Conservation (phyloP, 2,113 vertebrate genomes). For the Phoxinus phoxinus region DNA sequence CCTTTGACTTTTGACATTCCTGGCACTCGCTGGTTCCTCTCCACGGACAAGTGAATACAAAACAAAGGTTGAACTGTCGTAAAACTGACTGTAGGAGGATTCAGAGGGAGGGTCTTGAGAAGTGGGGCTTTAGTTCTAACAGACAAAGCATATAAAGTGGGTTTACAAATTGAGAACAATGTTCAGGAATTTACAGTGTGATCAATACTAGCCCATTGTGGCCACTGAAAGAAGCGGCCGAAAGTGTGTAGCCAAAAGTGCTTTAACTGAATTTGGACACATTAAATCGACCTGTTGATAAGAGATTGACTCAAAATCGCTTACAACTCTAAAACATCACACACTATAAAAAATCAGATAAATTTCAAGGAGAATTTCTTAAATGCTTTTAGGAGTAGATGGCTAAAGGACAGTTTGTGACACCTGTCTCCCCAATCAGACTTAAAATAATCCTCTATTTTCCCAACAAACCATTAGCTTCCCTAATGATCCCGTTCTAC, state of each 20-base stretch:
- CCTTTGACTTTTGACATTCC: conserved; percentile 58
- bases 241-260: conserved; percentile 38
- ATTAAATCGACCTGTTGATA: not conserved
- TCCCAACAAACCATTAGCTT: conserved; percentile 74
- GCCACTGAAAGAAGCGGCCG: conserved; percentile 32
- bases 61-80: conserved; percentile 59
- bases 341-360: not conserved
- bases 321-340: not conserved
- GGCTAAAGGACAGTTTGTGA: conserved; percentile 39
- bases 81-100: conserved; percentile 60
- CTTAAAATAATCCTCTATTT: conserved; percentile 75
- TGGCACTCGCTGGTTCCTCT: conserved; percentile 55
- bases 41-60: conserved; percentile 57
- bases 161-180: conserved; percentile 77
- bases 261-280: conserved; percentile 24
- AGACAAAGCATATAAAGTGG: conserved; percentile 72
- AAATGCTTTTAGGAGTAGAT: not conserved
- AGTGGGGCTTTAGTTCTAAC: conserved; percentile 64
- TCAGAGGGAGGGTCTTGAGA: conserved; percentile 56
- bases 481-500: conserved; percentile 63
- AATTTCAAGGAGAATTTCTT: not conserved
- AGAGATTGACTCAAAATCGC: not conserved
- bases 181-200: conserved; percentile 73
- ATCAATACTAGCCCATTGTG: conserved; percentile 58
- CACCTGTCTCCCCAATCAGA: conserved; percentile 69